Conservation (phyloP, 2,113 vertebrate species). For the Arizona elegans region DNA sequence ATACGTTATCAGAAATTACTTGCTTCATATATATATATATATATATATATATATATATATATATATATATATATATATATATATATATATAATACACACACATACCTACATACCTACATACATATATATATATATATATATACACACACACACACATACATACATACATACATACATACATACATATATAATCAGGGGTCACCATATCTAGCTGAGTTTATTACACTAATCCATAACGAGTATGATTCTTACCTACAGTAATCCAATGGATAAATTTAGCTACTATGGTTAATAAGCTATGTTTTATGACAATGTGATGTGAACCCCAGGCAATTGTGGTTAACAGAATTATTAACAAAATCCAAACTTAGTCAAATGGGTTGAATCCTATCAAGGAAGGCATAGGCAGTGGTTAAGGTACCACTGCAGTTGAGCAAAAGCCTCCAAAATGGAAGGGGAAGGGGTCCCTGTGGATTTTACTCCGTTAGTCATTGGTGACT, state of each 20-base stretch:
- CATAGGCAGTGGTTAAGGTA: not conserved
- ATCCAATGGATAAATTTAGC: not conserved
- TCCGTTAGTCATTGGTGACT: not conserved
- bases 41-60: fast-evolving
- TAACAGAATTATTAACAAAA: not conserved
- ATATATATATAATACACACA: too few relatives aligned
- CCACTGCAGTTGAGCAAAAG: not conserved
- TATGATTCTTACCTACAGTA: not conserved
- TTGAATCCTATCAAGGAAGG: not conserved
- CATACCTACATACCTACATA: too few relatives aligned
- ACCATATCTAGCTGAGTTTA: not conserved
- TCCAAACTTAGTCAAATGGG: not conserved
- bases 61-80: not conserved
- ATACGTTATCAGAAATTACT: not conserved
- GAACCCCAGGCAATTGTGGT: not conserved
- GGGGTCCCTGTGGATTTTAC: not conserved
- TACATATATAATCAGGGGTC: not conserved
- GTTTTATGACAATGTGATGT: not conserved
- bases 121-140: fast-evolving
- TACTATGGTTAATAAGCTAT: not conserved
- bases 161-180: too few relatives aligned
- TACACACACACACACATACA: too few relatives aligned
- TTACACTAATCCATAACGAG: not conserved
- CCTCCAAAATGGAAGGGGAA: not conserved
- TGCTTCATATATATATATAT: not conserved